phyloP scores from a whole-genome alignment of 2,113 vertebrate genomes.

The Mohoua ochrocephala region DNA sequence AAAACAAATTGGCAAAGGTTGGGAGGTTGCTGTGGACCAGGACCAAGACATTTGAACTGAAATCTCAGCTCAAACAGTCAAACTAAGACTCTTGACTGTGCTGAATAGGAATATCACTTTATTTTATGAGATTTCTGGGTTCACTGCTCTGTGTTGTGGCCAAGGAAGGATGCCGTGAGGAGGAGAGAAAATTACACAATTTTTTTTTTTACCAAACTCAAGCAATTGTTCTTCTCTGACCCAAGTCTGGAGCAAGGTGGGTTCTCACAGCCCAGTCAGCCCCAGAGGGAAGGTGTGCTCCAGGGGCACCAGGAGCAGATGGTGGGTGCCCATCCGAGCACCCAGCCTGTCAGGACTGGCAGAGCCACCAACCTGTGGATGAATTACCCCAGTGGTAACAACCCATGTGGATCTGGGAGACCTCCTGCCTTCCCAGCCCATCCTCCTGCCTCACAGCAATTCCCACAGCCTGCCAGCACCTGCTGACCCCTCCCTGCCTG shows the following conservation, averaged over 20 bases:
- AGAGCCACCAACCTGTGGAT: not conserved
- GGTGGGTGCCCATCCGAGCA: not conserved
- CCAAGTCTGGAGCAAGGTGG: fast-evolving
- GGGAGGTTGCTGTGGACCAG: not conserved
- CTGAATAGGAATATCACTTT: not conserved
- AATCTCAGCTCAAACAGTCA: not conserved
- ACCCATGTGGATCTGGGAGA: not conserved
- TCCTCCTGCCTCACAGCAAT: not conserved
- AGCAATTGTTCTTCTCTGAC: not conserved
- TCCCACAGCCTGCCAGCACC: not conserved
- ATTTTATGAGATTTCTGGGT: not conserved
- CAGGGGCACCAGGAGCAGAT: not conserved
- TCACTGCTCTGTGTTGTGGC: not conserved
- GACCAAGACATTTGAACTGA: not conserved
- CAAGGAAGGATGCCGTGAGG: not conserved
- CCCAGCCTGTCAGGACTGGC: fast-evolving
- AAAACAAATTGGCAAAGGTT: not conserved
- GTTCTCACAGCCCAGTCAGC: fast-evolving
- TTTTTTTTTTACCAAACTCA: not conserved
- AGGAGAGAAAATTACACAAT: not conserved
- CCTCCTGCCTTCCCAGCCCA: not conserved
- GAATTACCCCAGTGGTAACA: not conserved
- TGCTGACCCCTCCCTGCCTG: not conserved
- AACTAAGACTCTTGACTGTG: not conserved
- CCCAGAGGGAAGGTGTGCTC: not conserved